These are phyloP conservation scores for Phyllostomus hastatus DNA, from an alignment of 2,113 vertebrate species.

Conservation along the genomic window DNA sequence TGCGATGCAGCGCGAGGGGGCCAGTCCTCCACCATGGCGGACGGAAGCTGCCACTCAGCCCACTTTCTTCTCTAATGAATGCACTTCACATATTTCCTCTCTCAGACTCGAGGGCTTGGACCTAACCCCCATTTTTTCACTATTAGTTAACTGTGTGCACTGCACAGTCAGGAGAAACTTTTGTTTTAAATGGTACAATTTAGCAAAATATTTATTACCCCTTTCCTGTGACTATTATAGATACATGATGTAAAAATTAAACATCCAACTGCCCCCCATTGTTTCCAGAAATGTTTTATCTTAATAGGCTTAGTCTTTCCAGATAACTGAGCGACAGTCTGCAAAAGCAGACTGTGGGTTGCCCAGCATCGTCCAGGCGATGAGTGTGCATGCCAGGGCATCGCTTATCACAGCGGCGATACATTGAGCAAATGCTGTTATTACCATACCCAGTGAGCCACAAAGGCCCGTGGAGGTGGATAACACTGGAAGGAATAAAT, in stretches of 20 bases:
- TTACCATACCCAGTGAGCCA: neutral
- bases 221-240: neutral
- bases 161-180: neutral
- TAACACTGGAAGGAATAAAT: neutral
- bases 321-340: neutral
- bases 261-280: too few relatives aligned
- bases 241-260: neutral
- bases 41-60: too few relatives aligned
- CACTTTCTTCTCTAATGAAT: neutral
- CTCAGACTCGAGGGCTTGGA: neutral
- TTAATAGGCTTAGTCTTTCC: neutral
- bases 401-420: neutral
- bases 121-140: neutral
- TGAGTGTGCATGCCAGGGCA: neutral
- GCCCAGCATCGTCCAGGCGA: neutral
- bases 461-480: neutral
- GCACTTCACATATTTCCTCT: neutral
- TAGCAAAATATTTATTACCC: neutral
- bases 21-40: rapidly evolving
- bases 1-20: rapidly evolving
- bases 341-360: neutral
- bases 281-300: neutral
- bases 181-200: neutral
- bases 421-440: neutral
- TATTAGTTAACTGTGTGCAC: neutral